Evolutionary conservation across 2,888 invertebrate species (phyloP).

Genomic region (Acrocyrtus sp.): DNA sequence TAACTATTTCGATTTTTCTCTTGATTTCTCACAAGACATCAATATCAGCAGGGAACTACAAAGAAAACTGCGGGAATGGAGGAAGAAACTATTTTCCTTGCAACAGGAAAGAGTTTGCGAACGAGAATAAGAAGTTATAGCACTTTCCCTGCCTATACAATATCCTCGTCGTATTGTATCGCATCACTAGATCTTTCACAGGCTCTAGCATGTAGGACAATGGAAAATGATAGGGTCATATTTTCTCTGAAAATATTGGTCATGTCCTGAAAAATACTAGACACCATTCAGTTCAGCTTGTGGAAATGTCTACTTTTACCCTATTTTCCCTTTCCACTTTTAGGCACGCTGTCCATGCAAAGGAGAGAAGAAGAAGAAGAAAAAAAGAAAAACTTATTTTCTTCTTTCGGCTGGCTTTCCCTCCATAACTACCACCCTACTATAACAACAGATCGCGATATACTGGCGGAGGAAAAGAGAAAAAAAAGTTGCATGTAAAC

Average conservation of each 20-base stretch:
- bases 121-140: slow-evolving; percentile 8
- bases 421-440: no score
- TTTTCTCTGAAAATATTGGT: slow-evolving; percentile 22
- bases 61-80: no score
- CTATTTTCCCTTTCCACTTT: no score
- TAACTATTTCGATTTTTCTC: background rate
- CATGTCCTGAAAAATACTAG: slow-evolving; percentile 19
- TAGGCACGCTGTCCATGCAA: no score
- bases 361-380: no score
- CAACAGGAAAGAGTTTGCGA: slow-evolving; percentile 6
- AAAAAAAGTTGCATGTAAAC: no score
- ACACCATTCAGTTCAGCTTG: slow-evolving; percentile 9
- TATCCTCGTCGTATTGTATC: slow-evolving; percentile 19
- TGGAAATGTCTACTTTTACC: no score
- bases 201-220: background rate
- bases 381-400: no score
- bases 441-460: no score
- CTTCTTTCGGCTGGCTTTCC: no score
- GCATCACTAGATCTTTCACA: background rate
- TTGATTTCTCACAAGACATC: slow-evolving; percentile 12
- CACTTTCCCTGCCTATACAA: slow-evolving; percentile 9
- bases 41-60: slow-evolving; percentile 23
- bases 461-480: no score
- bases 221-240: slow-evolving; percentile 32
- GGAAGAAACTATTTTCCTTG: no score